Percentiles rank a stretch among this genome's conserved stretches.
Conservation (phyloP, 2,888 invertebrate species). For the Biston stratarius region DNA sequence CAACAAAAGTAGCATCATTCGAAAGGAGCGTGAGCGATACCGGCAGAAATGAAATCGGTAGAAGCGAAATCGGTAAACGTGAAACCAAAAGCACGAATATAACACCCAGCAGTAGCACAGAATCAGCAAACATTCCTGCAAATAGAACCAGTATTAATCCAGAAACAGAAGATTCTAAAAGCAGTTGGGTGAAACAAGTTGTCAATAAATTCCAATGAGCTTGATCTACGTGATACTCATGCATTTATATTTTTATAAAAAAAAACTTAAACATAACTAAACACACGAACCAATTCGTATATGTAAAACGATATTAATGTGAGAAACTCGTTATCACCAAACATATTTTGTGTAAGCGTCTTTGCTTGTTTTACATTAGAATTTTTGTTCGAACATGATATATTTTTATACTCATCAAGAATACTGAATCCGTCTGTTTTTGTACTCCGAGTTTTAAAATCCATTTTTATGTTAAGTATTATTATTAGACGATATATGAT, state of each 20-base stretch:
- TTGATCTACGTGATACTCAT: conserved; percentile 62
- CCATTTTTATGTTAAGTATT: conserved; percentile 30
- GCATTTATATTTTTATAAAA: conserved; percentile 63
- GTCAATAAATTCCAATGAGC: conserved; percentile 90
- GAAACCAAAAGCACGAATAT: conserved; percentile 36
- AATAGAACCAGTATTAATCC: conserved; percentile 58
- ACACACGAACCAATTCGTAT: background rate
- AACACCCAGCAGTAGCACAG: conserved; percentile 55
- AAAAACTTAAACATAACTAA: background rate
- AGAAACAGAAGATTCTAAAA: conserved; percentile 73
- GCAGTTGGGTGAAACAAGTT: conserved; percentile 91
- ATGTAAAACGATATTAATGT: background rate
- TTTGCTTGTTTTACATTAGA: background rate
- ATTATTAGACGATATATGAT: conserved; percentile 10
- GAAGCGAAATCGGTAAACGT: conserved; percentile 39
- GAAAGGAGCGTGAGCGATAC: conserved; percentile 67
- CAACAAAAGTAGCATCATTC: conserved; percentile 74
- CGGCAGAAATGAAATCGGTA: conserved; percentile 49
- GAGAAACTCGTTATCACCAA: background rate
- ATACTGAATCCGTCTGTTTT: conserved; percentile 62
- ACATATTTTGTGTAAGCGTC: background rate
- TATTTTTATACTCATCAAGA: conserved; percentile 16
- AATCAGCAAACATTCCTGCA: conserved; percentile 57
- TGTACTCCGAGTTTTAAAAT: conserved; percentile 65
- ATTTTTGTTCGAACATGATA: conserved; percentile 2